A percentile compares a stretch with the other conserved stretches of the same genome.
phyloP scores from a whole-genome alignment of 2,113 vertebrate species.

The Cyphomyrus plagiostoma region DNA sequence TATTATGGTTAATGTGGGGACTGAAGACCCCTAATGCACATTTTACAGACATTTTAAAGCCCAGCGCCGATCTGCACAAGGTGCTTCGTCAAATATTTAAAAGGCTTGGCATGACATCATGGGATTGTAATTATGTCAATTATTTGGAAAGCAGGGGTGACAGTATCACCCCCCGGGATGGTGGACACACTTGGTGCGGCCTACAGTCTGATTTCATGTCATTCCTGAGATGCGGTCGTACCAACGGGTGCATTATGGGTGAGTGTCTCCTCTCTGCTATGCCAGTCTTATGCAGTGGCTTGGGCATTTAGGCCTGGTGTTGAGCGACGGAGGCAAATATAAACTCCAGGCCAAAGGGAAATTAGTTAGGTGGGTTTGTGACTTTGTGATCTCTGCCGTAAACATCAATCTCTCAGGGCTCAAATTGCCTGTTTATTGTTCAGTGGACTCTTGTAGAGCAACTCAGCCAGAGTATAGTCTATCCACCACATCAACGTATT shows the following conservation, averaged over 20 bases:
- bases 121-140: conserved; percentile 42
- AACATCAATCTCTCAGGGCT: background rate
- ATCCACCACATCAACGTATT: background rate
- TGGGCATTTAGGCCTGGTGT: background rate
- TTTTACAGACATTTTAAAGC: conserved; percentile 40
- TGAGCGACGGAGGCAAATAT: background rate
- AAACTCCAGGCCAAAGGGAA: background rate
- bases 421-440: background rate
- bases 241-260: background rate
- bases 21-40: conserved; percentile 32
- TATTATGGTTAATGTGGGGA: conserved; percentile 29
- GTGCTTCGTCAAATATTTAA: conserved; percentile 49
- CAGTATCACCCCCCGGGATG: background rate
- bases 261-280: background rate
- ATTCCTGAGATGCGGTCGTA: background rate
- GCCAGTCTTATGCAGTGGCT: background rate
- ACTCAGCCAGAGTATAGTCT: background rate
- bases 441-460: background rate
- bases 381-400: background rate
- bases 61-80: conserved; percentile 21
- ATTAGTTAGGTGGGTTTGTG: background rate
- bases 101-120: conserved; percentile 45
- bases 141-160: conserved; percentile 32
- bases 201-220: background rate
- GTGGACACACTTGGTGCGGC: background rate